A percentile compares a stretch with the other conserved stretches of the same genome.
These are phyloP conservation scores for Liparis tanakae DNA, from an alignment of 2,797 vertebrate species.

Conservation along the genomic window DNA sequence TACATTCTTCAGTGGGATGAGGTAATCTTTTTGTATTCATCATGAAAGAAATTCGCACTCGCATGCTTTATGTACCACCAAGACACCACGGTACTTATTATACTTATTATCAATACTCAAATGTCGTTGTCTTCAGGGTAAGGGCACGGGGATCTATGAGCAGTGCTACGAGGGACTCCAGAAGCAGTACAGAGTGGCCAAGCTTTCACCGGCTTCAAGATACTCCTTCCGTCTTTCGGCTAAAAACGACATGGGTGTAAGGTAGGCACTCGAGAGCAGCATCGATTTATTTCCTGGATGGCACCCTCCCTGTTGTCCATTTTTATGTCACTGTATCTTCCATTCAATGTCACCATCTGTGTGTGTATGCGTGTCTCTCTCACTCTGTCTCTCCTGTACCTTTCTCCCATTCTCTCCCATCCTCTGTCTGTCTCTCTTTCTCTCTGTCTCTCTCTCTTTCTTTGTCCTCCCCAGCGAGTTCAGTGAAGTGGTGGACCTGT, in stretches of 20 bases:
- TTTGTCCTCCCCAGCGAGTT: conserved; percentile 87
- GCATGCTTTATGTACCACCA: not conserved
- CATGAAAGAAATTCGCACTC: not conserved
- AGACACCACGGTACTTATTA: too few relatives aligned
- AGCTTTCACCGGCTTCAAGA: conserved; percentile 93
- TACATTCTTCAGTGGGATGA: conserved; percentile 97
- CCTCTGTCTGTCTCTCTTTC: conserved; percentile 52
- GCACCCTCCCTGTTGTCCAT: conserved; percentile 43
- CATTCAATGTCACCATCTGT: conserved; percentile 61
- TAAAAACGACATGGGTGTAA: conserved; percentile 95
- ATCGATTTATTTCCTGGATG: conserved; percentile 9
- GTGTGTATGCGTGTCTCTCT: conserved; percentile 44
- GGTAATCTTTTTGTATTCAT: conserved; percentile 74
- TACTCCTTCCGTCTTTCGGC: conserved; percentile 96
- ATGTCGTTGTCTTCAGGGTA: conserved; percentile 84
- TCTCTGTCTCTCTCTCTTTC: conserved; percentile 52
- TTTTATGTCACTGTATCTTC: conserved; percentile 57
- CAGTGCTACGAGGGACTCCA: conserved; percentile 94
- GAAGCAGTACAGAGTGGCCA: conserved; percentile 95
- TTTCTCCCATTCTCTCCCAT: conserved; percentile 55
- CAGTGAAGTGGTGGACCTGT: conserved; percentile 95
- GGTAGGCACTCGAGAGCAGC: conserved; percentile 79
- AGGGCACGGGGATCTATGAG: conserved; percentile 88
- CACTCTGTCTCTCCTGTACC: conserved; percentile 47
- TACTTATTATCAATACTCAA: conserved; percentile 8